phyloP scores from a whole-genome alignment of 2,888 invertebrate species.

The Mythimna ferrago region DNA sequence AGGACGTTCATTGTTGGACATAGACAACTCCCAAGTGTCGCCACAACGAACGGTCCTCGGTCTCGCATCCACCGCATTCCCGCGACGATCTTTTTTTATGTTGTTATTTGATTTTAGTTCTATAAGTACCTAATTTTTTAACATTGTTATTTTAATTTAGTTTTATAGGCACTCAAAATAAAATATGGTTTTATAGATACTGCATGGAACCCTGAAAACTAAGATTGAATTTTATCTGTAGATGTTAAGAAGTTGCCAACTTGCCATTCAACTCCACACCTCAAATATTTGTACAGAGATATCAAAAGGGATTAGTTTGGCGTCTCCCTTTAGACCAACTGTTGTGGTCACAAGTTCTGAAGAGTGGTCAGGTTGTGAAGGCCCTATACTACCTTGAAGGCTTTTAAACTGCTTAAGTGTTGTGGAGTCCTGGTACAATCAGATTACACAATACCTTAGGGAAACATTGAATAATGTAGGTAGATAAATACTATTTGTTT shows the following conservation, averaged over 20 bases:
- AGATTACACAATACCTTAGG: neutral
- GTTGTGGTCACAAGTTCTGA: conserved; percentile 33
- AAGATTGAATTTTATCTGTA: neutral
- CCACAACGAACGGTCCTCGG: no score
- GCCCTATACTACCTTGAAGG: conserved; percentile 6
- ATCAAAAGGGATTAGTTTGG: conserved; percentile 31
- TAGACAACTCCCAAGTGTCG: no score
- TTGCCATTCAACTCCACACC: conserved; percentile 1
- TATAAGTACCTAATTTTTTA: no score
- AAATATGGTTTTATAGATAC: no score
- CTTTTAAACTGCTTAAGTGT: conserved; percentile 17
- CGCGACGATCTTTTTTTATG: no score
- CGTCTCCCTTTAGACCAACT: conserved; percentile 13
- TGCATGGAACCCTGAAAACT: neutral
- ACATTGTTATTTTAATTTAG: no score
- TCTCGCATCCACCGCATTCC: no score
- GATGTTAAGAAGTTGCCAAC: neutral
- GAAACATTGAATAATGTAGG: no score
- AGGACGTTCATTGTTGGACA: no score
- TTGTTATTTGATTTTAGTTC: no score
- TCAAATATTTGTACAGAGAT: conserved; percentile 31
- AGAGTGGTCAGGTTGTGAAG: conserved; percentile 10
- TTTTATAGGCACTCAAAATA: no score
- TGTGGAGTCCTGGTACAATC: neutral
- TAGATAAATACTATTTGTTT: no score